These are phyloP conservation scores for Unio pictorum DNA, from an alignment of 2,888 invertebrate species.

Conservation along the genomic window DNA sequence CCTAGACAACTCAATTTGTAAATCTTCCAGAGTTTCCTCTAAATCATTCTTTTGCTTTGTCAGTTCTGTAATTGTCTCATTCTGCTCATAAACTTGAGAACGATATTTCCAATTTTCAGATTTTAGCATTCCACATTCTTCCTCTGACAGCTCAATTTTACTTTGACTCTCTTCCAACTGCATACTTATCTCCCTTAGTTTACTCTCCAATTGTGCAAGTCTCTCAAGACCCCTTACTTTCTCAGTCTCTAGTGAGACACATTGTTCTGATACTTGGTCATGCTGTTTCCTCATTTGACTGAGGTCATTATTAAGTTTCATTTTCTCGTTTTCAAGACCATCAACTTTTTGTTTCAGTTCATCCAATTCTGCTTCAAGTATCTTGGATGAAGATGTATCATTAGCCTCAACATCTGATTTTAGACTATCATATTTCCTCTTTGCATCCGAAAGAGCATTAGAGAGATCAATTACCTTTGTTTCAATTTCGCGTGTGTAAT, in stretches of 20 bases:
- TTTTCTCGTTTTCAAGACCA: constrained; percentile 7
- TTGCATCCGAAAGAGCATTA: constrained; percentile 46
- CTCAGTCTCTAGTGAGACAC: neutral
- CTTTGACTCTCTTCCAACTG: constrained; percentile 13
- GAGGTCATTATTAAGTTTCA: neutral
- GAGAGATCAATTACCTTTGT: constrained; percentile 54
- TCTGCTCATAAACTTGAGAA: constrained; percentile 4
- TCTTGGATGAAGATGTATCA: constrained; percentile 26
- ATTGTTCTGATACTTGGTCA: neutral
- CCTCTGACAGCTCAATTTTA: constrained; percentile 9
- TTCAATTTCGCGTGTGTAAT: constrained; percentile 56
- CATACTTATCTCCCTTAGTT: neutral
- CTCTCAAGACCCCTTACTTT: neutral
- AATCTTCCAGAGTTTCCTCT: too few species aligned
- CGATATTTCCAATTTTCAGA: constrained; percentile 10
- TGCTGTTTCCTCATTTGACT: neutral
- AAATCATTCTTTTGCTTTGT: too few species aligned
- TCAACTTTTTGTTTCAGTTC: constrained; percentile 10
- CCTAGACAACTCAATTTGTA: neutral
- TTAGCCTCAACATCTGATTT: constrained; percentile 37
- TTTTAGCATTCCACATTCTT: constrained; percentile 19
- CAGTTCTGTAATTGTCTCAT: neutral
- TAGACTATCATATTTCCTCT: constrained; percentile 47
- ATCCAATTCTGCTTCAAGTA: constrained; percentile 25
- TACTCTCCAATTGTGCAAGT: constrained; percentile 1